A percentile compares a stretch with the other conserved stretches of the same genome.
phyloP scores from a whole-genome alignment of 2,113 vertebrate genomes.

The Indicator indicator region DNA sequence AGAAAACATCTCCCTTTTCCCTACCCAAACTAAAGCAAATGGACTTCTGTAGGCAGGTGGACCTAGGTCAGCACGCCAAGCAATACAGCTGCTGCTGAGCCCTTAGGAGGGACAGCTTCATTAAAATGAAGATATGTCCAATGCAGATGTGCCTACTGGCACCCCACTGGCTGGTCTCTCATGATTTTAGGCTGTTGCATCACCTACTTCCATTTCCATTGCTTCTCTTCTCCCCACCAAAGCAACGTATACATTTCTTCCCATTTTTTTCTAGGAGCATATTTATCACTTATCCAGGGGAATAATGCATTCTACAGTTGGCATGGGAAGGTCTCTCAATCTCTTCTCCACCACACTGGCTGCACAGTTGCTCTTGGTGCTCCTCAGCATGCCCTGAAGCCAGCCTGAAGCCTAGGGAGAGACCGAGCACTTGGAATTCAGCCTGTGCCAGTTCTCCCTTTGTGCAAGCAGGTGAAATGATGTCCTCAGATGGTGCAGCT shows the following conservation, averaged over 20 bases:
- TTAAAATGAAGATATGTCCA: background rate
- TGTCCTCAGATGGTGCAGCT: background rate
- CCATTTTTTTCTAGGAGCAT: background rate
- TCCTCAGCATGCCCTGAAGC: background rate
- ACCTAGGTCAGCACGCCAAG: constrained; percentile 4
- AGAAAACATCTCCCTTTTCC: background rate
- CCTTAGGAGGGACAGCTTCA: background rate
- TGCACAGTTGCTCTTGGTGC: background rate
- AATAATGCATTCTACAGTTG: background rate
- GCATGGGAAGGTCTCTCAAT: background rate
- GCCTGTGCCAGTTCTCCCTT: background rate
- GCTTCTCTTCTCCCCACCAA: background rate
- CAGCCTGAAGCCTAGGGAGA: background rate
- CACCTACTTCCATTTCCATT: background rate
- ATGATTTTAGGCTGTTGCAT: background rate
- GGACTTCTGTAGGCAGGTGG: background rate
- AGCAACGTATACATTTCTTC: background rate
- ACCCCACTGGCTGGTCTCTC: background rate
- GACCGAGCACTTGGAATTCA: accelerated
- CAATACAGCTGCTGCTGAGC: background rate
- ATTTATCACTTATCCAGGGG: background rate
- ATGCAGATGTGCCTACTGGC: background rate
- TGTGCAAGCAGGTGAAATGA: background rate
- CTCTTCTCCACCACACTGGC: background rate
- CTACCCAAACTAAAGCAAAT: background rate